A percentile compares a stretch with the other conserved stretches of the same genome.
Evolutionary conservation across 2,888 invertebrate species (phyloP).

Genomic region (Anticlea derivata): DNA sequence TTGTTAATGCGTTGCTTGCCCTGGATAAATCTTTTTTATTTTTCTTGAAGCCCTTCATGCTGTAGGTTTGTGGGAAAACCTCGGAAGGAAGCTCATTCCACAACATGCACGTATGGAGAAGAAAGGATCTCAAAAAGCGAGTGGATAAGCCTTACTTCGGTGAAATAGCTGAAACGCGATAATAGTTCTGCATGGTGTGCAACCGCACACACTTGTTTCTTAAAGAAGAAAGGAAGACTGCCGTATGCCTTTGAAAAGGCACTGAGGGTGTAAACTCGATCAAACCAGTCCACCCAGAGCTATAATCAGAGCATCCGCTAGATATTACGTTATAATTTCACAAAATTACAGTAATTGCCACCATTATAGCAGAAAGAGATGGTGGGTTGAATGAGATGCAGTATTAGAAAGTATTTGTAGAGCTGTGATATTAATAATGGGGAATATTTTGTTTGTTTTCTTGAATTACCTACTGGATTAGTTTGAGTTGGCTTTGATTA

Average conservation of each 20-base stretch:
- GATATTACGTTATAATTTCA: slow-evolving; percentile 25
- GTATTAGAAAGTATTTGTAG: slow-evolving; percentile 20
- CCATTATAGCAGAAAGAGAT: slow-evolving; percentile 27
- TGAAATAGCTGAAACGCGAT: too few species aligned
- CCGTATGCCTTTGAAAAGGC: neutral
- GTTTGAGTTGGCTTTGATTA: neutral
- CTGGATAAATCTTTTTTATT: too few species aligned
- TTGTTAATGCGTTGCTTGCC: too few species aligned
- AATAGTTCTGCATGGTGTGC: too few species aligned
- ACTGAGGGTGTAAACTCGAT: slow-evolving; percentile 31
- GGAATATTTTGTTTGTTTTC: slow-evolving; percentile 10
- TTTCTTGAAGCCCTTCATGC: too few species aligned
- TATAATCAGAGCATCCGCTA: slow-evolving; percentile 33
- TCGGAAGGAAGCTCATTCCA: too few species aligned
- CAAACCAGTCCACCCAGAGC: slow-evolving; percentile 15
- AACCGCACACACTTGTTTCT: too few species aligned
- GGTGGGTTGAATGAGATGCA: slow-evolving; percentile 9
- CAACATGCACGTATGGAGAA: too few species aligned
- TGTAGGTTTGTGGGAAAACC: too few species aligned
- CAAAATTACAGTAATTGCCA: slow-evolving; percentile 22
- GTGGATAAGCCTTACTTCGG: too few species aligned
- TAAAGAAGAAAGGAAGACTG: too few species aligned
- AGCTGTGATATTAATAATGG: neutral
- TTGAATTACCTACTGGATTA: neutral
- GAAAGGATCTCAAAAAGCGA: too few species aligned